Base-by-base conservation (phyloP, 2,888 invertebrate species). In the Dastarcus helophoroides region DNA sequence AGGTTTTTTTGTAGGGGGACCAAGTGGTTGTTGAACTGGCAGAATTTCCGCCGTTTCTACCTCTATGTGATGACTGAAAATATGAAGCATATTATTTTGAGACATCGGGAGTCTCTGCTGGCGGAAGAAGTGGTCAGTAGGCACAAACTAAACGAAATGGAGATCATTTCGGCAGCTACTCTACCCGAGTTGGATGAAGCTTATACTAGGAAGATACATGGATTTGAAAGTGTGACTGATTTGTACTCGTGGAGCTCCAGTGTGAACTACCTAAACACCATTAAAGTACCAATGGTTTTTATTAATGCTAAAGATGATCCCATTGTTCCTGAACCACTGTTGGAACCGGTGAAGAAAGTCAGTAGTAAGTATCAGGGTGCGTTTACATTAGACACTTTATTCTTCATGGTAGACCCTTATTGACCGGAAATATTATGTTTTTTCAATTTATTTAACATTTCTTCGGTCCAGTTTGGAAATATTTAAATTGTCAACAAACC, bases 221-320 rank as follows among this genome's bases (percentile, higher is more conserved):
- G 82, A 40, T 90, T 86, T 54, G 62, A 71, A 34, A 76, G 79
- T 1, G 77, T 86, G 10, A 70, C 76, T 12, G 88, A 86, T 28
- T 65, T 89, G 38, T 91, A 90, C 61, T 72, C 73, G 46, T 83
- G 83, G 80, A 82, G 83, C 58, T 90, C 90, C 37, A 84, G 79
- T 29, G 68, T 79, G 13, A 76, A 81, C 58, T 86, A 84, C 59
- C 65, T 91, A 33, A 65, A 80, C 12, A 77, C 77, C 48, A 80
- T 91, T 39, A 69, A 73, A 32, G 76, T 79, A 11, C 93, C 93
- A 6, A 85, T 91, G 78, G 73, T 94, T 45, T 88, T 90, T 54
- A 73, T 94, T 35, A 94, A 94, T 63, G 73, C 93, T 5, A 69
- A 74, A 44, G 94, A 94, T 60, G 94, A 94, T 65, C 94, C 94